Percentiles rank a stretch among this genome's conserved stretches.
These are phyloP conservation scores for Apostichopus japonicus DNA, from an alignment of 35 echinoderm and acorn worm genomes.

Conservation along the genomic window DNA sequence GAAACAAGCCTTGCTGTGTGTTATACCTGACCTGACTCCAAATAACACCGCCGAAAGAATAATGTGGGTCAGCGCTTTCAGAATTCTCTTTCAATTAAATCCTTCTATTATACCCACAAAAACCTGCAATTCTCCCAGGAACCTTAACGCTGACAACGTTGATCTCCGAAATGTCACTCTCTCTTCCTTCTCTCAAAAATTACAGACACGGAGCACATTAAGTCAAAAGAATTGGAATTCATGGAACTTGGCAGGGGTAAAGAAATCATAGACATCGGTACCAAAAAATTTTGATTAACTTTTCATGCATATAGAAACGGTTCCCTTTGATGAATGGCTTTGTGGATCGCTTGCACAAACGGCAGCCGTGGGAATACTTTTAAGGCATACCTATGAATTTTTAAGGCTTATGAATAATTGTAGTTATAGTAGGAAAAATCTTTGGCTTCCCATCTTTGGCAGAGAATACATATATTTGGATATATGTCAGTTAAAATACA, in stretches of 20 bases:
- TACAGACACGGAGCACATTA: slow-evolving; percentile 8
- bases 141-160: background rate
- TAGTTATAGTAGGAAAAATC: background rate
- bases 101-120: background rate
- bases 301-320: slow-evolving; percentile 10
- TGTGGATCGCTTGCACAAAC: slow-evolving; percentile 7
- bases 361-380: slow-evolving; percentile 6
- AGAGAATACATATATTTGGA: background rate
- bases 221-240: background rate
- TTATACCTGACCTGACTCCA: background rate
- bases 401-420: slow-evolving; percentile 24
- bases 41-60: background rate
- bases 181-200: background rate
- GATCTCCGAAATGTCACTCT: background rate
- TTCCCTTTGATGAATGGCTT: slow-evolving; percentile 18
- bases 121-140: slow-evolving; percentile 11
- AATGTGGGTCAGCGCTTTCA: slow-evolving; percentile 6
- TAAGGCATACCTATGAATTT: slow-evolving; percentile 10
- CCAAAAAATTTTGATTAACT: slow-evolving; percentile 1
- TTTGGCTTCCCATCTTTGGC: background rate
- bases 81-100: slow-evolving; percentile 16
- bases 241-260: background rate
- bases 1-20: too few relatives aligned
- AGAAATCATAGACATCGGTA: background rate
- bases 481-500: background rate